Percentiles rank a stretch among this genome's conserved stretches.
phyloP scores from a whole-genome alignment of 2,113 vertebrate species.

The Acanthisitta chloris region DNA sequence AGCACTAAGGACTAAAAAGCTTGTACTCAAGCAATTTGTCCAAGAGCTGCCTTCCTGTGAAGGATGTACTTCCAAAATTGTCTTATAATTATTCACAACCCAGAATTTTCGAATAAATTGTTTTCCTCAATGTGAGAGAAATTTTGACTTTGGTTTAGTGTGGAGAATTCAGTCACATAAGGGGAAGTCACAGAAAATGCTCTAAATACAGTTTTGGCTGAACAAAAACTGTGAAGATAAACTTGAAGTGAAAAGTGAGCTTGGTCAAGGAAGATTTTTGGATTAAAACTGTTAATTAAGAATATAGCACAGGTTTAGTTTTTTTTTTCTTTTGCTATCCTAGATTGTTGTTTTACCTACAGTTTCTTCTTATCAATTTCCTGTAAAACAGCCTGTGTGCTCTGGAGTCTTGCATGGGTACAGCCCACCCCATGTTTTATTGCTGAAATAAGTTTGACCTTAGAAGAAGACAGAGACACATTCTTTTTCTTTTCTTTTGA shows the following conservation, averaged over 20 bases:
- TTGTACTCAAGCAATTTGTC: background rate
- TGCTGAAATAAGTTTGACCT: background rate
- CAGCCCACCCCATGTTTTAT: background rate
- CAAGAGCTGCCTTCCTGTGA: background rate
- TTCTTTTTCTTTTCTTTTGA: background rate
- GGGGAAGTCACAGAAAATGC: background rate
- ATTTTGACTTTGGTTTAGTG: background rate
- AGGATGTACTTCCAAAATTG: background rate
- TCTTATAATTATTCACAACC: background rate
- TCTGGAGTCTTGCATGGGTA: background rate
- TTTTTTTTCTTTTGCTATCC: background rate
- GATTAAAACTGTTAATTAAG: background rate
- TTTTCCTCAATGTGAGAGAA: background rate
- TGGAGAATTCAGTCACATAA: background rate
- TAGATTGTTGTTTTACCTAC: background rate
- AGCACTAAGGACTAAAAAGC: background rate
- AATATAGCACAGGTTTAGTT: background rate
- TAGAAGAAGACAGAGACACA: background rate
- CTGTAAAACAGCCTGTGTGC: background rate
- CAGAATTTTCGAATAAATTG: background rate
- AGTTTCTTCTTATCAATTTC: background rate
- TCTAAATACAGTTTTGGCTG: background rate
- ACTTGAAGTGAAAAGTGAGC: background rate
- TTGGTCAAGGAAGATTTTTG: background rate
- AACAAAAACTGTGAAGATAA: background rate